A percentile compares a stretch with the other conserved stretches of the same genome.
These are phyloP conservation scores for Euleptes europaea DNA, from an alignment of 2,113 vertebrate species.

Conservation along the genomic window DNA sequence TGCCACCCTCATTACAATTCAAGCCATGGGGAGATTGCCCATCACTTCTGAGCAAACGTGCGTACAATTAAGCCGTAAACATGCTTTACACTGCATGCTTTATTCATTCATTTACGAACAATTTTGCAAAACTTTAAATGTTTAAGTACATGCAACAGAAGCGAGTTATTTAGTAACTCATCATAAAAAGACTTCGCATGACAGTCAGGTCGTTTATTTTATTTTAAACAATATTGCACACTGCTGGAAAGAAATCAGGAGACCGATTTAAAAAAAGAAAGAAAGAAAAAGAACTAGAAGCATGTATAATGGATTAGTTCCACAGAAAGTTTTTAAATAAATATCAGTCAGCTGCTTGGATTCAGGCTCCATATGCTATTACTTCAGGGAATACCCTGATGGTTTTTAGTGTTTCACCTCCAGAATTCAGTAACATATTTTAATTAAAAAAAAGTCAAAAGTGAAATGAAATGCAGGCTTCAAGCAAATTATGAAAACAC, in stretches of 20 bases:
- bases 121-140: background rate
- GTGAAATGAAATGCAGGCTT: background rate
- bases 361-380: constrained; percentile 21
- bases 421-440: background rate
- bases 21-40: background rate
- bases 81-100: background rate
- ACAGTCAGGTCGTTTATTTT: constrained; percentile 12
- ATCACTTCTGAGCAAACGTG: too few relatives aligned
- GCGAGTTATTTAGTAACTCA: background rate
- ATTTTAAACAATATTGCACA: constrained; percentile 7
- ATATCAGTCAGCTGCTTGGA: constrained; percentile 12
- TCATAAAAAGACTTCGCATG: background rate
- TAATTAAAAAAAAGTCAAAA: constrained; percentile 1
- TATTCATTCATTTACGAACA: background rate
- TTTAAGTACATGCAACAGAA: background rate
- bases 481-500: background rate
- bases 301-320: constrained; percentile 27
- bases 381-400: constrained; percentile 22
- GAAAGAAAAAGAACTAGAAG: background rate
- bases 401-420: constrained; percentile 12
- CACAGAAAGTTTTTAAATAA: constrained; percentile 26
- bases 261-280: background rate
- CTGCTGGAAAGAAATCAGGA: constrained; percentile 15
- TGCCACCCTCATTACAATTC: background rate
- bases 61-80: background rate